phyloP scores from a whole-genome alignment of 2,113 vertebrate species.

The Platycercus adscitus region DNA sequence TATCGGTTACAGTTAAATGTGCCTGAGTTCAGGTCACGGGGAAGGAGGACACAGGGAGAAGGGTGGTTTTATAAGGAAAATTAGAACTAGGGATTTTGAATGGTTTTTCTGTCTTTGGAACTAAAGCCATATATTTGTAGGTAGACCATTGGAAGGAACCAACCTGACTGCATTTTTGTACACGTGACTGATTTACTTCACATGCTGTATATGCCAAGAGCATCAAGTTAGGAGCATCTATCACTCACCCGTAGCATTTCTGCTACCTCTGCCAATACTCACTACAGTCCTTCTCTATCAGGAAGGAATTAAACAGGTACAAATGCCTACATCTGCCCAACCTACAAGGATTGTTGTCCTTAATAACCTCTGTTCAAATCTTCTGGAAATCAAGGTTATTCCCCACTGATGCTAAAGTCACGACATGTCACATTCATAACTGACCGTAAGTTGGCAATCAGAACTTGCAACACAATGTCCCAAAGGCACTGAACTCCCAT shows the following conservation, averaged over 20 bases:
- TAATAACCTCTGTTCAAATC: not conserved
- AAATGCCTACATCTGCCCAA: not conserved
- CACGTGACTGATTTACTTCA: not conserved
- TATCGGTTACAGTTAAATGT: accelerated
- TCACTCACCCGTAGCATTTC: not conserved
- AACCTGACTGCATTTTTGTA: not conserved
- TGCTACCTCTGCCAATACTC: not conserved
- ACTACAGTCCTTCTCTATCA: not conserved
- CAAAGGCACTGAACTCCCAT: not conserved
- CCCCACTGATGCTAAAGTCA: accelerated
- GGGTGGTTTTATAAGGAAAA: not conserved
- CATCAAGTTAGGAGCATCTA: not conserved
- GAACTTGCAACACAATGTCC: not conserved
- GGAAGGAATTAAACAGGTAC: not conserved
- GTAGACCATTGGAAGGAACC: not conserved
- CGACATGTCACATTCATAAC: not conserved
- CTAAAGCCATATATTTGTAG: not conserved
- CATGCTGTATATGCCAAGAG: not conserved
- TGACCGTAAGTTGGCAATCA: accelerated
- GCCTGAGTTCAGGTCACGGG: not conserved
- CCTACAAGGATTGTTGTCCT: not conserved
- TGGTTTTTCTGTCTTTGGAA: not conserved
- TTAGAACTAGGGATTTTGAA: not conserved
- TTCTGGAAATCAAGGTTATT: not conserved
- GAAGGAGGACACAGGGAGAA: not conserved